Evolutionary conservation across 37 sponge, comb jelly and placozoan species (phyloP).

Genomic region (Aplysina aerophoba): DNA sequence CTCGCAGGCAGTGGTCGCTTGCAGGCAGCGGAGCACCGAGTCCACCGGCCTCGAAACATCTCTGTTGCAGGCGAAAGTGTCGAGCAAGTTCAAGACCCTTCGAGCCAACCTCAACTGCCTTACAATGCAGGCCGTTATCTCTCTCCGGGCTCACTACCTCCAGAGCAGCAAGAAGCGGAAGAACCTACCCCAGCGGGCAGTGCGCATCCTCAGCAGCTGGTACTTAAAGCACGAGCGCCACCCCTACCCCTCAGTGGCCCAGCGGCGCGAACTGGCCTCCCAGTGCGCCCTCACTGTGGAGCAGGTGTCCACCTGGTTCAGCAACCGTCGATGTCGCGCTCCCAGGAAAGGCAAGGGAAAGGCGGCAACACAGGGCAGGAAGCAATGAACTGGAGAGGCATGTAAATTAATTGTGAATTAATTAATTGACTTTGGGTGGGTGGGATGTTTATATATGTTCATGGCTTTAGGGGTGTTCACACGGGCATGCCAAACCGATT

Average conservation of each 20-base stretch:
- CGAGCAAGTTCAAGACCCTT: constrained; percentile 17
- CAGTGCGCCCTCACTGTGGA: constrained; percentile 45
- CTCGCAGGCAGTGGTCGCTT: constrained; percentile 1
- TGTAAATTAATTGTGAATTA: background rate
- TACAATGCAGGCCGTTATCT: constrained; percentile 25
- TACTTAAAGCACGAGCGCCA: constrained; percentile 31
- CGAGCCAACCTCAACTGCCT: constrained; percentile 26
- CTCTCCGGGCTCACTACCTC: constrained; percentile 28
- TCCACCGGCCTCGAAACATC: background rate
- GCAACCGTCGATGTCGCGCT: constrained; percentile 46
- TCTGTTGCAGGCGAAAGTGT: constrained; percentile 15
- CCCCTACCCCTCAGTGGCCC: constrained; percentile 59
- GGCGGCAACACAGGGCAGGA: background rate
- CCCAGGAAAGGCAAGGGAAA: background rate
- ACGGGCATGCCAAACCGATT: background rate
- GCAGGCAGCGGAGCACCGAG: background rate
- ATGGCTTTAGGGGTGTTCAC: background rate
- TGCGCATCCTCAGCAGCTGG: constrained; percentile 46
- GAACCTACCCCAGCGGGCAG: constrained; percentile 37
- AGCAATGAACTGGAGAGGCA: background rate
- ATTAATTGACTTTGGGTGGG: too few relatives aligned
- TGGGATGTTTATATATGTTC: background rate
- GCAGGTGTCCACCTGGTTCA: constrained; percentile 69
- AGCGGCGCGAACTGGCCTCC: constrained; percentile 51
- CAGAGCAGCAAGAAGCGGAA: background rate